These are phyloP conservation scores for Drosophila rufa DNA, from an alignment of 1,140 invertebrate genomes.

Conservation along the genomic window DNA sequence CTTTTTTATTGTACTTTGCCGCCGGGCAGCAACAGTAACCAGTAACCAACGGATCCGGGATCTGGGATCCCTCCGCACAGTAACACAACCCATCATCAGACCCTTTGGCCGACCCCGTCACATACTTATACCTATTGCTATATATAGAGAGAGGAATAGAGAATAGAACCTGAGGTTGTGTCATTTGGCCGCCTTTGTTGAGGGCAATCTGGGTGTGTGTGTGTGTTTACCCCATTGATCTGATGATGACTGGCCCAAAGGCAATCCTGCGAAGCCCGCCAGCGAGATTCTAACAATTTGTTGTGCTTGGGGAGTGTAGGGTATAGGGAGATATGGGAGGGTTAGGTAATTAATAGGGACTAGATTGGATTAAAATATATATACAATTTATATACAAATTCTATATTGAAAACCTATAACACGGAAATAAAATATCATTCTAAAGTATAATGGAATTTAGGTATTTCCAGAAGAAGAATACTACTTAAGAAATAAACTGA, in stretches of 20 bases:
- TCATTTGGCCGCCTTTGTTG: slow-evolving; percentile 74
- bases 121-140: slow-evolving; percentile 30
- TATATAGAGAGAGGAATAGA: slow-evolving; percentile 37
- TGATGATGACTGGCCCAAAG: slow-evolving; percentile 56
- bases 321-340: background rate
- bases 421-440: no score
- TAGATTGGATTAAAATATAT: background rate
- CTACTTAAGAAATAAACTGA: background rate
- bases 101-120: slow-evolving; percentile 27
- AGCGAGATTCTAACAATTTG: slow-evolving; percentile 33
- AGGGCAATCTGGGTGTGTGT: slow-evolving; percentile 3
- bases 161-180: slow-evolving; percentile 63
- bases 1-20: slow-evolving; percentile 76
- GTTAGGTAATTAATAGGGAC: background rate
- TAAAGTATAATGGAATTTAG: no score
- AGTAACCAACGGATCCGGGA: slow-evolving; percentile 6
- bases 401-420: no score
- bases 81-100: slow-evolving; percentile 17
- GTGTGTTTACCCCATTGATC: slow-evolving; percentile 65
- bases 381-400: background rate
- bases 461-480: no score
- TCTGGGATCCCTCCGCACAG: slow-evolving; percentile 7
- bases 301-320: background rate
- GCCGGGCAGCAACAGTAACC: slow-evolving; percentile 44
- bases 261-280: slow-evolving; percentile 36